phyloP scores from a whole-genome alignment of 2,113 vertebrate species.

The Bucco capensis region DNA sequence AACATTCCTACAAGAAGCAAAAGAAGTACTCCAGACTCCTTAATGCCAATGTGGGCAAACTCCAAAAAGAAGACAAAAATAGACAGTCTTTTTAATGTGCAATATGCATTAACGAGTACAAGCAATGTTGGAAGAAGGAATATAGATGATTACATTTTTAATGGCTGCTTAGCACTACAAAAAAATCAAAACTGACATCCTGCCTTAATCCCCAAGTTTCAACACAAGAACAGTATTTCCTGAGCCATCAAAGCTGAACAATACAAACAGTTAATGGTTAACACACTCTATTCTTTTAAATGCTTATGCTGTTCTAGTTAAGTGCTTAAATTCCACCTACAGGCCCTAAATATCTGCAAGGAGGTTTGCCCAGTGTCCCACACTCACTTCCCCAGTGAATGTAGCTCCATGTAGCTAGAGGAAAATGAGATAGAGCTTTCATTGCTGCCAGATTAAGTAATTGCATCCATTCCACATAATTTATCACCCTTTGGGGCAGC shows the following conservation, averaged over 20 bases:
- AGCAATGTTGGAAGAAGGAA: not conserved
- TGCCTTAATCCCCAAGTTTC: not conserved
- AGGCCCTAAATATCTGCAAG: slow-evolving; percentile 35
- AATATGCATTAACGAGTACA: not conserved
- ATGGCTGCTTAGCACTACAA: not conserved
- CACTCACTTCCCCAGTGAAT: not conserved
- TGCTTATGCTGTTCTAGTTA: slow-evolving; percentile 20
- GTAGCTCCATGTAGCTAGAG: not conserved
- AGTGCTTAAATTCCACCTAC: slow-evolving; percentile 32
- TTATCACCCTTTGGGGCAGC: slow-evolving; percentile 33
- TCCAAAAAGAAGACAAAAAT: not conserved
- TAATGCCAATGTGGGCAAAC: not conserved
- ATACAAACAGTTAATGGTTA: slow-evolving; percentile 66
- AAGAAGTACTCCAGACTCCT: not conserved
- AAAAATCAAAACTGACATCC: not conserved
- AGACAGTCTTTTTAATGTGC: not conserved
- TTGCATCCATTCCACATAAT: slow-evolving; percentile 8
- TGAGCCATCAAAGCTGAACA: slow-evolving; percentile 8
- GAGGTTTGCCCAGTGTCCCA: not conserved
- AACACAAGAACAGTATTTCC: not conserved
- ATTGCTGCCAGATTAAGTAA: slow-evolving; percentile 52
- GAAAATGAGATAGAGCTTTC: not conserved
- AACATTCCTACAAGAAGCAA: not conserved
- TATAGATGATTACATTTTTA: not conserved
- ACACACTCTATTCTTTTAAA: slow-evolving; percentile 61